These are phyloP conservation scores for Mesodorylaimus sp. DNA, from an alignment of 2,888 invertebrate species.

Conservation along the genomic window DNA sequence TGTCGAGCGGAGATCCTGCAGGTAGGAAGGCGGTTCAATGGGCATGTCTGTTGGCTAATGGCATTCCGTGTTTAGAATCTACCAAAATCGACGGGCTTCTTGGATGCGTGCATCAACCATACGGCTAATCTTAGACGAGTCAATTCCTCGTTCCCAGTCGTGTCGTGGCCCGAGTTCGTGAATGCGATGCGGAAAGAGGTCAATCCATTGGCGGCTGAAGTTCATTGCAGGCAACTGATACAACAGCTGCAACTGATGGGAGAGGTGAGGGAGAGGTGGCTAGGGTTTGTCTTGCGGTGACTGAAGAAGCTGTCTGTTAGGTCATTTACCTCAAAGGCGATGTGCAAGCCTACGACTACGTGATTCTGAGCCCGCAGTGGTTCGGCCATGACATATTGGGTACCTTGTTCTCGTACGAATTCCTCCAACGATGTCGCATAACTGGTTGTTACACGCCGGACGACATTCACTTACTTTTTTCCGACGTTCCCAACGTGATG, in stretches of 20 bases:
- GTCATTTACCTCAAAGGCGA: slow-evolving; percentile 43
- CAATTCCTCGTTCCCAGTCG: slow-evolving; percentile 43
- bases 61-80: slow-evolving; percentile 31
- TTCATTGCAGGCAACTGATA: slow-evolving; percentile 44
- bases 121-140: slow-evolving; percentile 38
- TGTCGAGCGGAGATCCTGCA: slow-evolving; percentile 40
- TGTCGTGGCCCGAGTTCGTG: slow-evolving; percentile 43
- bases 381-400: slow-evolving; percentile 48
- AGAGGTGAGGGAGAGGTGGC: slow-evolving; percentile 37
- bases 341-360: slow-evolving; percentile 39
- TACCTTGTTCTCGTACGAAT: slow-evolving; percentile 41
- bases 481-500: slow-evolving; percentile 46
- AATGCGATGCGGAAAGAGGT: slow-evolving; percentile 40
- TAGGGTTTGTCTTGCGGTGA: background rate
- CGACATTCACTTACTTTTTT: slow-evolving; percentile 52
- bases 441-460: slow-evolving; percentile 52
- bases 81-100: slow-evolving; percentile 41
- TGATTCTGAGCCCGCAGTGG: slow-evolving; percentile 49
- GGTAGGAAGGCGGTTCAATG: slow-evolving; percentile 26
- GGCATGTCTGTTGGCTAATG: background rate
- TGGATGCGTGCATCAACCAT: slow-evolving; percentile 39
- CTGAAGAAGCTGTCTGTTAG: slow-evolving; percentile 27
- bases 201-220: slow-evolving; percentile 47
- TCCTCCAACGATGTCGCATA: slow-evolving; percentile 40
- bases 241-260: slow-evolving; percentile 47